Evolutionary conservation across 2,113 vertebrate species (phyloP).

Genomic region (Ia io): DNA sequence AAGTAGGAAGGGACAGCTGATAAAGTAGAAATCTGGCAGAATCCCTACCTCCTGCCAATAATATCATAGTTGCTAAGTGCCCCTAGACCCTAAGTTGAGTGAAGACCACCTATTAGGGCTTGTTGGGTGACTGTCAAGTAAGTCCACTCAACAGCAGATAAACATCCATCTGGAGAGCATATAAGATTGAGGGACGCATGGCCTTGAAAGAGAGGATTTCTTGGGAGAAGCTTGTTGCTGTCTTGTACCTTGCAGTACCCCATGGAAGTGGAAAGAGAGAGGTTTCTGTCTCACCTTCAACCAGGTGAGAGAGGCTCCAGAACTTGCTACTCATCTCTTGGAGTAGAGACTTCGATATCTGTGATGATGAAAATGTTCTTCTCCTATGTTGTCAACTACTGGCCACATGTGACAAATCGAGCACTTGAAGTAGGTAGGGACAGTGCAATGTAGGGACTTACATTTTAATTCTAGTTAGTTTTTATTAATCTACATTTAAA

Average conservation of each 20-base stretch:
- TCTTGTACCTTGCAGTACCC: not conserved
- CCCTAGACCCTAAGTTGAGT: not conserved
- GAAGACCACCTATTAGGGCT: not conserved
- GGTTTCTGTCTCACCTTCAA: not conserved
- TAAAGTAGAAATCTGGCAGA: not conserved
- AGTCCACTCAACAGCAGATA: not conserved
- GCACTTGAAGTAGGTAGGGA: not conserved
- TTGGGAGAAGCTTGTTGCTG: not conserved
- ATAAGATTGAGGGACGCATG: not conserved
- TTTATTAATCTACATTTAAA: not conserved
- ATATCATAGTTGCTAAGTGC: not conserved
- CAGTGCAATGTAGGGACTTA: not conserved
- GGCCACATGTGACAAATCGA: not conserved
- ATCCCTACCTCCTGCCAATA: not conserved
- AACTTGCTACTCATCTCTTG: not conserved
- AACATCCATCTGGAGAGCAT: not conserved
- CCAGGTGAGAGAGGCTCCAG: not conserved
- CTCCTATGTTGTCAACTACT: not conserved
- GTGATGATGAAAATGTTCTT: not conserved
- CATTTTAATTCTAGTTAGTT: not conserved
- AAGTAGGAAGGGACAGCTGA: not conserved
- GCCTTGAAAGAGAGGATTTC: not conserved
- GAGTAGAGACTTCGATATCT: not conserved
- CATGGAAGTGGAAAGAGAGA: not conserved
- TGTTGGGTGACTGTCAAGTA: not conserved